phyloP scores from a whole-genome alignment of 1,140 invertebrate species.

The Venturia canescens region DNA sequence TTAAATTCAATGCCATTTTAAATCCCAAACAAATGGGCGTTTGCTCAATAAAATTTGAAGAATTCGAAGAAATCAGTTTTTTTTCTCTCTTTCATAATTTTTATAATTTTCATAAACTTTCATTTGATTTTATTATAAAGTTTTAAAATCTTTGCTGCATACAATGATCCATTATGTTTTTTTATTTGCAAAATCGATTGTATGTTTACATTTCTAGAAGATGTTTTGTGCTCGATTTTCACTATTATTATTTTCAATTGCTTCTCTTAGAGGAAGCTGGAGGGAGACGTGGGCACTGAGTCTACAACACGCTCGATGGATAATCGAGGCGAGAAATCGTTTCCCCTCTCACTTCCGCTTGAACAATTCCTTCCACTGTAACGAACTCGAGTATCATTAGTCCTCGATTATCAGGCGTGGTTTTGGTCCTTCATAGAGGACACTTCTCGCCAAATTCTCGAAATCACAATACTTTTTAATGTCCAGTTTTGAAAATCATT shows the following conservation, averaged over 20 bases:
- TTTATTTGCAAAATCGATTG: too few species aligned
- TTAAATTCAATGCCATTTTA: too few species aligned
- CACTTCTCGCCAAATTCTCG: constrained; percentile 11
- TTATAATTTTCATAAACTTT: too few species aligned
- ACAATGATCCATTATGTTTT: too few species aligned
- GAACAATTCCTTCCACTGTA: constrained; percentile 40
- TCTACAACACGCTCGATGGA: constrained; percentile 3
- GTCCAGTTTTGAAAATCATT: too few species aligned
- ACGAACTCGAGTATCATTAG: background rate
- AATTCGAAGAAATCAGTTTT: too few species aligned
- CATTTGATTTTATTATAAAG: too few species aligned
- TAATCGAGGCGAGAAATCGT: constrained; percentile 38
- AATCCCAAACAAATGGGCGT: too few species aligned
- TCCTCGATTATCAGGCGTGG: background rate
- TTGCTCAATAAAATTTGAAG: too few species aligned
- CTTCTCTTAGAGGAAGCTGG: background rate
- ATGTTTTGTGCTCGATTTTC: background rate
- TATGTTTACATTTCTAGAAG: too few species aligned
- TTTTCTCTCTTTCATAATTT: too few species aligned
- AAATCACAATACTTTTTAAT: background rate
- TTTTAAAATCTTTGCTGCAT: too few species aligned
- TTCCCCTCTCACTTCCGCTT: constrained; percentile 58
- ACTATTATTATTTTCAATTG: background rate
- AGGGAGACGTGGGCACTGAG: background rate
- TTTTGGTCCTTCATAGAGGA: background rate